phyloP scores from a whole-genome alignment of 2,888 invertebrate species.

The Ochropacha duplaris region DNA sequence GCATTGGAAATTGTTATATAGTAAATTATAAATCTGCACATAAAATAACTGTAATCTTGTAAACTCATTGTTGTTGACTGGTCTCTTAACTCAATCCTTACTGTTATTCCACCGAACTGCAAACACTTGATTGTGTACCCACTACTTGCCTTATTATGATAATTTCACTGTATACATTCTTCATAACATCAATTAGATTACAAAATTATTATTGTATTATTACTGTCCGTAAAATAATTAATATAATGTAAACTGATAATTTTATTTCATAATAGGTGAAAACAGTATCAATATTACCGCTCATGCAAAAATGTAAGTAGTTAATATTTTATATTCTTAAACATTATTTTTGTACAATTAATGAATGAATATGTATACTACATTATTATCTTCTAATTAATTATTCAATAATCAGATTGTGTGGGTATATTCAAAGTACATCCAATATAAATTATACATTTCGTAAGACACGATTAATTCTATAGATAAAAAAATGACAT shows the following conservation, averaged over 20 bases:
- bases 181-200: neutral
- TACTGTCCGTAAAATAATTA: neutral
- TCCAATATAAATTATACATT: neutral
- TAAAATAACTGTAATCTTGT: neutral
- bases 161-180: neutral
- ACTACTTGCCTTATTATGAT: neutral
- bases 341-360: neutral
- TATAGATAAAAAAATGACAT: neutral
- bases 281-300: no score
- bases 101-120: neutral
- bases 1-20: neutral
- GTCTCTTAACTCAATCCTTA: neutral
- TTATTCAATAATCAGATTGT: neutral
- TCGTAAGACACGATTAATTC: neutral
- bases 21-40: neutral
- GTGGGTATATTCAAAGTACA: neutral
- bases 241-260: neutral
- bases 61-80: neutral
- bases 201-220: neutral
- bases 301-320: neutral
- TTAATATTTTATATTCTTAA: neutral
- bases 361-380: no score
- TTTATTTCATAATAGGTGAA: no score
- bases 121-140: neutral
- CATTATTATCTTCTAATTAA: neutral